Evolutionary conservation across 2,888 invertebrate genomes (phyloP).

Genomic region (Andricus quercusramuli): DNA sequence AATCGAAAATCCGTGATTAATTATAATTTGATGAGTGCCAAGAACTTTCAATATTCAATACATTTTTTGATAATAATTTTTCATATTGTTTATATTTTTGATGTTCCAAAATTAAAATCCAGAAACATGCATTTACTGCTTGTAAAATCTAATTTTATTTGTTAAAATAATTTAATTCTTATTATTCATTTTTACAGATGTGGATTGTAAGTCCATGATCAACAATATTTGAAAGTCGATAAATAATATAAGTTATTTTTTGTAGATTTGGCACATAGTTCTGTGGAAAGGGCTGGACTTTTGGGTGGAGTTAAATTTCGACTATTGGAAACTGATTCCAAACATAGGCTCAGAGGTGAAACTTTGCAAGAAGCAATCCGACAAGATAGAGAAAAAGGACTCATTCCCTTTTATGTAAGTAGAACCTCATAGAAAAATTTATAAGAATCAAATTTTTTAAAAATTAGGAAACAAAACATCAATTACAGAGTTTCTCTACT

Average conservation of each 20-base stretch:
- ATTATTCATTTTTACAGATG: too few relatives aligned
- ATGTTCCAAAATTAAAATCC: too few relatives aligned
- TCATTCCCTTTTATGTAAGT: constrained; percentile 97
- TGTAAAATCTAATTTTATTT: too few relatives aligned
- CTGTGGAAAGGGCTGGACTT: constrained; percentile 95
- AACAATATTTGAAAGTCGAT: neutral
- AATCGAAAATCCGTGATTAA: too few relatives aligned
- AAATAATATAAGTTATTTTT: constrained; percentile 43
- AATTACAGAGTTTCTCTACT: too few relatives aligned
- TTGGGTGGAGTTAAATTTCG: constrained; percentile 92
- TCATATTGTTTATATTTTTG: too few relatives aligned
- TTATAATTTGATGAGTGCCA: too few relatives aligned
- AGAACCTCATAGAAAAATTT: neutral
- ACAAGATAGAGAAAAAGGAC: constrained; percentile 91
- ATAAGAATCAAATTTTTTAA: neutral
- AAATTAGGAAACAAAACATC: too few relatives aligned
- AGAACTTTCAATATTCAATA: too few relatives aligned
- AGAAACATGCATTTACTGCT: too few relatives aligned
- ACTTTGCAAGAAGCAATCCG: constrained; percentile 88
- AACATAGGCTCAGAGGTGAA: constrained; percentile 87
- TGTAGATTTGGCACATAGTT: constrained; percentile 93
- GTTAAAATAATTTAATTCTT: too few relatives aligned
- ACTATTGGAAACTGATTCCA: constrained; percentile 85
- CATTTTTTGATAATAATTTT: too few relatives aligned
- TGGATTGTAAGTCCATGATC: neutral